These are phyloP conservation scores for Gymnothorax javanicus DNA, from an alignment of 2,797 vertebrate genomes.

Conservation along the genomic window DNA sequence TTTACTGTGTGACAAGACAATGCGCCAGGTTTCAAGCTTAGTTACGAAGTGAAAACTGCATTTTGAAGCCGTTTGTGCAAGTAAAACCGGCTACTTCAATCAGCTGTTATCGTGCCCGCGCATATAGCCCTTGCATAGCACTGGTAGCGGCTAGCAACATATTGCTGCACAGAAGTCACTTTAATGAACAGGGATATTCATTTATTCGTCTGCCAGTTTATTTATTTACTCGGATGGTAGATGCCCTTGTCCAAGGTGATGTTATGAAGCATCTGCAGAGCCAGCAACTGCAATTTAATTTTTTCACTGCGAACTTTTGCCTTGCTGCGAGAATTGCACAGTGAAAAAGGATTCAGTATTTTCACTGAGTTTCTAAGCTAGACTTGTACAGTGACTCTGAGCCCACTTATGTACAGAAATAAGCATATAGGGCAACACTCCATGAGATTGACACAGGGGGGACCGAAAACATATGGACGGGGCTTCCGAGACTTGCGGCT, in stretches of 20 bases:
- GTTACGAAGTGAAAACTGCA: too few relatives aligned
- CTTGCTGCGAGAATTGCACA: neutral
- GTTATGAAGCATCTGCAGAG: neutral
- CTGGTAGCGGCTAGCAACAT: too few relatives aligned
- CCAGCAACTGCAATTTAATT: neutral
- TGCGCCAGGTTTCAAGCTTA: too few relatives aligned
- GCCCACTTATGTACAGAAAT: slow-evolving; percentile 32
- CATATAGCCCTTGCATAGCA: too few relatives aligned
- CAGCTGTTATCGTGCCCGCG: too few relatives aligned
- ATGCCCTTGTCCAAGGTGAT: slow-evolving; percentile 7
- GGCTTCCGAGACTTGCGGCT: slow-evolving; percentile 40
- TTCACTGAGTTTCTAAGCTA: slow-evolving; percentile 24
- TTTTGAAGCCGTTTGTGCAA: too few relatives aligned
- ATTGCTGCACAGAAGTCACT: slow-evolving; percentile 9
- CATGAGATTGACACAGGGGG: slow-evolving; percentile 32
- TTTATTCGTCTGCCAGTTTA: neutral
- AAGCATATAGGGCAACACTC: slow-evolving; percentile 15
- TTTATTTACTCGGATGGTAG: neutral
- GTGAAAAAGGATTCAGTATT: neutral
- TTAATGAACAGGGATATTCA: neutral
- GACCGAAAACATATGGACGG: slow-evolving; percentile 53
- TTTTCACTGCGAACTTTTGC: neutral
- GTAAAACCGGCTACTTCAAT: too few relatives aligned
- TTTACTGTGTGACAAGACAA: too few relatives aligned
- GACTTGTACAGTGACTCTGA: slow-evolving; percentile 50